Evolutionary conservation across 1,140 invertebrate species (phyloP), one percentile per base, ranked within the genome.

Genomic region (Chironomus striatipennis): DNA sequence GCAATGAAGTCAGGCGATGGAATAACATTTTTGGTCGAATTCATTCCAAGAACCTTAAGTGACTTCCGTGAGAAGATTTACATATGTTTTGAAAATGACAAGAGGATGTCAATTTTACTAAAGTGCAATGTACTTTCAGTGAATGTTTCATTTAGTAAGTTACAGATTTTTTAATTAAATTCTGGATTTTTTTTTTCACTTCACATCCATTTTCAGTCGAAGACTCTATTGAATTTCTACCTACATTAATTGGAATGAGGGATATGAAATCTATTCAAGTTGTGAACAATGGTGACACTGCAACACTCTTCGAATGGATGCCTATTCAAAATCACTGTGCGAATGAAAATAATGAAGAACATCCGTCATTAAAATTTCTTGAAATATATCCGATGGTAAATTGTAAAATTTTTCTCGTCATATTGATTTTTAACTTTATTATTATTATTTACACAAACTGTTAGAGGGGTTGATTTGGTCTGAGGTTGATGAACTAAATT

Each of bases 61-160:
- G 9, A 18, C 18, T 70, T 70, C 10, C 17, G 65, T 8, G 65
- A 70, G 20, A 70, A 70, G 18, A 70, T 70, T 70, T 70, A 10
- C 7, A 70, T 70, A 18, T 70, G 65, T 10, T 18, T 70, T n/a
- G 65, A 70, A 12, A 21, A 70, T 70, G 65, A 21, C 18, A 70
- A 70, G 18, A 17, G 17, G 18, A 2, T 20, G 9, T 6, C 17
- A 7, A 70, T 70, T 10, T 10, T 18, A 21, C 20, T 70, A 70
- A 70, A 70, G 65, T 70, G 65, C 65, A 70, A 70, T 70, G 65
- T 70, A 8, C n/a, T 70, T 70, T 17, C 65, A 10, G 20, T 70
- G 8, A 70, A 70, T 20, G 20, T 70, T 70, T 70, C 20, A 1
- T 10, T 70, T 17, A 18, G 65, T 70, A 20, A 9, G 65, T 3